Evolutionary conservation across 2,797 vertebrate species (phyloP).

Genomic region (Chloroceryle amazona): DNA sequence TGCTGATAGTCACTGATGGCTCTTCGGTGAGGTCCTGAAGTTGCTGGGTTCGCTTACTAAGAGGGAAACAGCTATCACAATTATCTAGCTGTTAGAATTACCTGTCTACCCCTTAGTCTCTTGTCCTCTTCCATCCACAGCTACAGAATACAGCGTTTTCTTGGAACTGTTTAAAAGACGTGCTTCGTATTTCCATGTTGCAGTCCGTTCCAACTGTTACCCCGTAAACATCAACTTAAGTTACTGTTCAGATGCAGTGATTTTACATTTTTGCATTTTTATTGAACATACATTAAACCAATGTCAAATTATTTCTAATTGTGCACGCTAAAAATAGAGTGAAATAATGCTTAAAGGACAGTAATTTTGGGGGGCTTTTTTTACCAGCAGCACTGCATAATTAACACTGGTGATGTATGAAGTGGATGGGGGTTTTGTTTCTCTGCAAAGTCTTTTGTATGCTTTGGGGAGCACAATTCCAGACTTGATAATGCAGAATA

Average conservation of each 20-base stretch:
- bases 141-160: not conserved
- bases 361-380: not conserved
- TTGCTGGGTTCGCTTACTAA: not conserved
- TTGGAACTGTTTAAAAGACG: not conserved
- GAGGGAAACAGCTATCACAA: not conserved
- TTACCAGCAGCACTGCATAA: not conserved
- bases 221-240: not conserved
- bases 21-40: not conserved
- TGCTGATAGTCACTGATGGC: not conserved
- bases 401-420: not conserved
- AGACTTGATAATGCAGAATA: not conserved
- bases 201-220: not conserved
- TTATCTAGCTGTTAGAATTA: not conserved
- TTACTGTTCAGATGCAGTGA: not conserved
- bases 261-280: not conserved
- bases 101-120: not conserved
- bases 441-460: not conserved
- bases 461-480: not conserved
- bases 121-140: not conserved
- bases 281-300: not conserved
- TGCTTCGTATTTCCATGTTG: not conserved
- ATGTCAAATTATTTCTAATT: not conserved
- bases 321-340: accelerated
- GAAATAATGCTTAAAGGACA: not conserved
- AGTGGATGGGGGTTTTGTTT: not conserved